Conservation (phyloP, 2,888 invertebrate genomes). For the Papilio gigon region DNA sequence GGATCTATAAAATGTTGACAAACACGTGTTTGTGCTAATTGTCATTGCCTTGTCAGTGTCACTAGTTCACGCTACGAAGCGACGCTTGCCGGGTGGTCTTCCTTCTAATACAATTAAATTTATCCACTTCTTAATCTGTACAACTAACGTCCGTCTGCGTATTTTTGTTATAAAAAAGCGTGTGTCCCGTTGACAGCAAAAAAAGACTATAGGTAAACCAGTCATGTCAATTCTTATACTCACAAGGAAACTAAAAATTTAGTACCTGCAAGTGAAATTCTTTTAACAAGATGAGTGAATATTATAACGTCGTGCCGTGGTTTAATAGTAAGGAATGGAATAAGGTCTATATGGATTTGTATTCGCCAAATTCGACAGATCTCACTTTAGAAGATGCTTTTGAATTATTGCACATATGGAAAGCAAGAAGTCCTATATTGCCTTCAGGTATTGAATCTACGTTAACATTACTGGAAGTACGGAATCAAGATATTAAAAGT, state of each 20-base stretch:
- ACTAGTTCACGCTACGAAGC: not conserved
- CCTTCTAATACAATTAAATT: not conserved
- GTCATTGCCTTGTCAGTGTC: not conserved
- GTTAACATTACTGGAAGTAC: slow-evolving; percentile 79
- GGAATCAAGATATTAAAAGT: slow-evolving; percentile 63
- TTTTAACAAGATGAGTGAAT: slow-evolving; percentile 57
- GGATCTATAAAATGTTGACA: not conserved
- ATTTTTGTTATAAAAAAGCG: not conserved
- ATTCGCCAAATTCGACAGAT: slow-evolving; percentile 56
- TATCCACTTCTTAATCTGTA: not conserved
- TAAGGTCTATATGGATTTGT: slow-evolving; percentile 74
- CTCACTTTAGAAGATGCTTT: slow-evolving; percentile 69
- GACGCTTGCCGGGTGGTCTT: not conserved
- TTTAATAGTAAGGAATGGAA: slow-evolving; percentile 79
- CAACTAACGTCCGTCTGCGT: not conserved
- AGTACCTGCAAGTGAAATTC: not conserved
- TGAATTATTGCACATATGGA: slow-evolving; percentile 80
- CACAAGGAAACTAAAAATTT: slow-evolving; percentile 17
- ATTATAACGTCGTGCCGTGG: slow-evolving; percentile 73
- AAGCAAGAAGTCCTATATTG: slow-evolving; percentile 79
- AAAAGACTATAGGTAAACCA: not conserved
- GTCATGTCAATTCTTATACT: not conserved
- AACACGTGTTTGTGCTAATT: not conserved
- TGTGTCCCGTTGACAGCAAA: not conserved
- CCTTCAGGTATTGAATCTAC: slow-evolving; percentile 85